Conservation (phyloP, 2,113 vertebrate species). For the Telmatochromis brachygnathus region DNA sequence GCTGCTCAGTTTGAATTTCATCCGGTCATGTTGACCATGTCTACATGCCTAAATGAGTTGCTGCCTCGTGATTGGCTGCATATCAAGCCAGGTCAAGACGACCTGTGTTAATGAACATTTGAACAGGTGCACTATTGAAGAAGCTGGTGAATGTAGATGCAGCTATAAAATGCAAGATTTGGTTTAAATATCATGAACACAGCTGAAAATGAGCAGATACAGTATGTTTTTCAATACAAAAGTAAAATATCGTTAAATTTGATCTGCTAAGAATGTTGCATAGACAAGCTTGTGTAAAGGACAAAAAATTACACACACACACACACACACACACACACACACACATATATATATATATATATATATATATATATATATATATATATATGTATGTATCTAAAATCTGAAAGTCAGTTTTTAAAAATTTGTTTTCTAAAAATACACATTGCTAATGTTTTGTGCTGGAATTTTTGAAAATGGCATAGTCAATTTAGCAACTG, state of each 20-base stretch:
- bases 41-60: neutral
- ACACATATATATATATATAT: fast-evolving
- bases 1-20: neutral
- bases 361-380: fast-evolving
- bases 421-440: neutral
- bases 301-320: neutral
- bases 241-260: neutral
- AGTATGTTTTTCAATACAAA: neutral
- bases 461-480: neutral
- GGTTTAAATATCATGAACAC: neutral
- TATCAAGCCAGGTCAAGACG: neutral
- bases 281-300: neutral
- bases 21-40: neutral
- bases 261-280: neutral
- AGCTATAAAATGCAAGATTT: neutral
- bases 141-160: neutral
- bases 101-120: neutral
- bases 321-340: neutral
- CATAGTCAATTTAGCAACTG: neutral
- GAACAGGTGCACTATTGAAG: neutral
- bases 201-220: neutral
- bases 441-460: neutral
- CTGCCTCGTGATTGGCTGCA: neutral
- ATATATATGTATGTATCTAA: neutral
- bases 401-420: neutral